Evolutionary conservation across 2,113 vertebrate species (phyloP).

Genomic region (Lipotes vexillifer): DNA sequence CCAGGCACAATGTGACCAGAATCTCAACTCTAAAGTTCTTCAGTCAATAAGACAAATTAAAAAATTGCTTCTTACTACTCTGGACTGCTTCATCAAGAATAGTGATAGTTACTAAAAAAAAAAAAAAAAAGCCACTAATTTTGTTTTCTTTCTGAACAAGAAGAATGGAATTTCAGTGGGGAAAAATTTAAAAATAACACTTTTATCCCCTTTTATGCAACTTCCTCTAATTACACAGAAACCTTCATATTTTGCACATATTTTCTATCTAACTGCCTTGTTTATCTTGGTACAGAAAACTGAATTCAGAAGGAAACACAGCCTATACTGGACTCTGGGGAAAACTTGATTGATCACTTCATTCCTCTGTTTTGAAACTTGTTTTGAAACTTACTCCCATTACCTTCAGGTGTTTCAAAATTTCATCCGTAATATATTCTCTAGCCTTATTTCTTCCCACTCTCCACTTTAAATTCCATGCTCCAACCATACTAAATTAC

Average conservation of each 20-base stretch:
- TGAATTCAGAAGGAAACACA: constrained; percentile 1
- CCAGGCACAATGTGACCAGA: background rate
- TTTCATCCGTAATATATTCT: background rate
- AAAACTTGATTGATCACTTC: background rate
- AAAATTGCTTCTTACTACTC: background rate
- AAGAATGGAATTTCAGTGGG: constrained; percentile 3
- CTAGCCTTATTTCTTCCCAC: background rate
- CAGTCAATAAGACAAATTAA: background rate
- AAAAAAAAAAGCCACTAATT: background rate
- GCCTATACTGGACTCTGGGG: background rate
- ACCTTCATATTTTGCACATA: background rate
- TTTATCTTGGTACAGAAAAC: background rate
- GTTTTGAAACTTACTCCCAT: background rate
- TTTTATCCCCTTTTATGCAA: background rate
- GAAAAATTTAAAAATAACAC: background rate
- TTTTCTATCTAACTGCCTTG: background rate
- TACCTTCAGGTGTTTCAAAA: background rate
- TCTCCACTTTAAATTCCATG: background rate
- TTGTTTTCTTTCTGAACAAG: background rate
- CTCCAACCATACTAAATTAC: background rate
- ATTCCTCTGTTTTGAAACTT: background rate
- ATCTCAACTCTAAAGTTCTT: background rate
- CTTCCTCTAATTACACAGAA: background rate
- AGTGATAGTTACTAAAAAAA: background rate
- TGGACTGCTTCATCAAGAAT: background rate